phyloP scores from a whole-genome alignment of 2,113 vertebrate species.

The Blennius ocellaris region DNA sequence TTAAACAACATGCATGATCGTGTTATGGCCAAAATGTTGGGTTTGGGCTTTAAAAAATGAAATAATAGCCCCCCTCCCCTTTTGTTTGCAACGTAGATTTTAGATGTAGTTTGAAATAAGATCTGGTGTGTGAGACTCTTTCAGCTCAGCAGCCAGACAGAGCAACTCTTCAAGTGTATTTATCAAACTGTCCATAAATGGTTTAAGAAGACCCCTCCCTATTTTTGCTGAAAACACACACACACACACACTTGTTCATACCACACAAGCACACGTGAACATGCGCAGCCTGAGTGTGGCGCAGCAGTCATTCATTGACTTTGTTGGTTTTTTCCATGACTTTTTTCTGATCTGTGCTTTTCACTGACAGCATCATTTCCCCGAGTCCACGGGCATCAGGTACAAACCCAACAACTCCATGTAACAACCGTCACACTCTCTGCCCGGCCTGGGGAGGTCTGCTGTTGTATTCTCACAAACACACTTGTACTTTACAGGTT shows the following conservation, averaged over 20 bases:
- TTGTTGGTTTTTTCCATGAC: conserved; percentile 43
- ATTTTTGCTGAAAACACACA: conserved; percentile 18
- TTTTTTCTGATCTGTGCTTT: conserved; percentile 37
- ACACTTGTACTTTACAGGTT: too few relatives aligned
- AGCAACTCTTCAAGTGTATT: conserved; percentile 43
- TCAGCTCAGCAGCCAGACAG: conserved; percentile 27
- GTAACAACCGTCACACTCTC: conserved; percentile 42
- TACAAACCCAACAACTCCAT: conserved; percentile 72
- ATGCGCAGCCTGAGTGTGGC: conserved; percentile 52
- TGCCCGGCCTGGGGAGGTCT: too few relatives aligned
- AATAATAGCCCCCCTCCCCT: not conserved
- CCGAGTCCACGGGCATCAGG: conserved; percentile 70
- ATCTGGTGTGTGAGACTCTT: conserved; percentile 36
- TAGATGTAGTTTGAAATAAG: conserved; percentile 40
- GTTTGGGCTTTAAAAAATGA: conserved; percentile 51
- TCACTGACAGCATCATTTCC: conserved; percentile 72
- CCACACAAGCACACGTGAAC: conserved; percentile 16
- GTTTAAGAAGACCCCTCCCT: conserved; percentile 37
- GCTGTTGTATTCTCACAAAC: too few relatives aligned
- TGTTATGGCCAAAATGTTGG: conserved; percentile 2
- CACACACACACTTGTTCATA: conserved; percentile 18
- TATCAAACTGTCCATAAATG: conserved; percentile 39
- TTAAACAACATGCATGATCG: not conserved
- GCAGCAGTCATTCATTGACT: conserved; percentile 50
- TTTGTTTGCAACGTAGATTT: conserved; percentile 48